Evolutionary conservation across 2,888 invertebrate genomes (phyloP), one percentile per base, ranked within the genome.

Genomic region (Elysia crispata): DNA sequence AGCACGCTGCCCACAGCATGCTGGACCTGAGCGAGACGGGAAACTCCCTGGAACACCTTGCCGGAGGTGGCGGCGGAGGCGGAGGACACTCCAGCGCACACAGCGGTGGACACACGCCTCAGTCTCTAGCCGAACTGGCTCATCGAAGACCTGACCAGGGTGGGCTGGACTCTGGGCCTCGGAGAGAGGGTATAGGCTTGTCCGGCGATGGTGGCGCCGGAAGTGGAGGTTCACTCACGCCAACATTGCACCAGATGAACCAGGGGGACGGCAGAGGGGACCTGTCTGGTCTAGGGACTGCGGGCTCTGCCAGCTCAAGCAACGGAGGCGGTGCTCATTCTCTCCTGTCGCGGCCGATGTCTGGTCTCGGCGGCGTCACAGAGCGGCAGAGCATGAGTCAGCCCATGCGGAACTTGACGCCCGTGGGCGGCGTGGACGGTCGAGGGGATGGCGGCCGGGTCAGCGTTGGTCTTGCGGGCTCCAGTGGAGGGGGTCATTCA

Each of bases 1-100:
- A 79, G 33, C 79, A 79, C 57, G 66, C 79, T 1, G 75, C 67
- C 15, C 79, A 79, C 74, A 49, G 74, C 64, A 79, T 79, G 79
- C 67, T 79, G 11, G 69, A 75, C 64, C 54, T 79, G 15, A 79
- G 69, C 54, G 79, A 79, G 60, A 57, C 79, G 0, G 69, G 74
- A 6, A 79, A 64, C 41, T 67, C 79, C 11, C 33, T 79, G n/a
- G 79, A 79, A 57, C 79, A 79, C 67, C 57, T 79, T 23, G 79
- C 79, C 6, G 79, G 79, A 5, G 79, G 74, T 41, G 41, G 41
- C 41, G 41, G 41, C 11, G 41, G 41, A 11, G 41, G 41, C 5
- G 11, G 5, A 6, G 79, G 79, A 25, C 79, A 79, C 67, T 70
- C 79, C 15, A 31, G 5, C 11, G 41, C 5, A 41, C 41, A 41